A percentile compares a stretch with the other conserved stretches of the same genome.
phyloP scores from a whole-genome alignment of 2,888 invertebrate genomes.

The Aporophyla nigra region DNA sequence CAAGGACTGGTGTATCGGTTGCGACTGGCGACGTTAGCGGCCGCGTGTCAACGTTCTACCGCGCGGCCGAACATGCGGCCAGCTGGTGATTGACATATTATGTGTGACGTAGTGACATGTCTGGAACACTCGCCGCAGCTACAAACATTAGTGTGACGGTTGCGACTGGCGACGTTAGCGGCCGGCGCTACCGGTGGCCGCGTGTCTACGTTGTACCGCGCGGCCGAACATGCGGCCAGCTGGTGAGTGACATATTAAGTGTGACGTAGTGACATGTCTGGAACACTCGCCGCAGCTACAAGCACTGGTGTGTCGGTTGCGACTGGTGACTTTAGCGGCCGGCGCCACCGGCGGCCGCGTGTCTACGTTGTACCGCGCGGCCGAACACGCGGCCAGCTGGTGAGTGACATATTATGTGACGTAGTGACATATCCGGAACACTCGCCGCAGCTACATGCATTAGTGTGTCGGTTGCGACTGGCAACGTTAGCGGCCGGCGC shows the following conservation, averaged over 20 bases:
- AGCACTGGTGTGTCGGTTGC: constrained; percentile 93
- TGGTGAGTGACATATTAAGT: constrained; percentile 82
- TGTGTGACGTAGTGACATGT: constrained; percentile 93
- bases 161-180: constrained; percentile 92
- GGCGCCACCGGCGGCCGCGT: too few species aligned
- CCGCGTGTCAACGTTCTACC: constrained; percentile 85
- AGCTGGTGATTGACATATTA: constrained; percentile 85
- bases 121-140: constrained; percentile 95
- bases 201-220: constrained; percentile 83
- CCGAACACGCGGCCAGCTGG: constrained; percentile 85
- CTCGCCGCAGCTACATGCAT: constrained; percentile 93
- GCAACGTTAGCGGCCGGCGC: constrained; percentile 92
- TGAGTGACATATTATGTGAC: constrained; percentile 85
- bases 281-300: constrained; percentile 94
- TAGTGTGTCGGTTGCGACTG: constrained; percentile 93
- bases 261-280: background rate
- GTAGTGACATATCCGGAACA: constrained; percentile 95
- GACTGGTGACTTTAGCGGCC: constrained; percentile 92
- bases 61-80: constrained; percentile 83
- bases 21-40: constrained; percentile 92
- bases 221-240: constrained; percentile 82
- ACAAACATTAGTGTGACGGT: constrained; percentile 93
- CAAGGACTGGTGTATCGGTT: constrained; percentile 94
- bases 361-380: constrained; percentile 82
- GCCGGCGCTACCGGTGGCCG: constrained; percentile 90